These are phyloP conservation scores for Tuberolachnus salignus DNA, from an alignment of 2,888 invertebrate species.

Conservation along the genomic window DNA sequence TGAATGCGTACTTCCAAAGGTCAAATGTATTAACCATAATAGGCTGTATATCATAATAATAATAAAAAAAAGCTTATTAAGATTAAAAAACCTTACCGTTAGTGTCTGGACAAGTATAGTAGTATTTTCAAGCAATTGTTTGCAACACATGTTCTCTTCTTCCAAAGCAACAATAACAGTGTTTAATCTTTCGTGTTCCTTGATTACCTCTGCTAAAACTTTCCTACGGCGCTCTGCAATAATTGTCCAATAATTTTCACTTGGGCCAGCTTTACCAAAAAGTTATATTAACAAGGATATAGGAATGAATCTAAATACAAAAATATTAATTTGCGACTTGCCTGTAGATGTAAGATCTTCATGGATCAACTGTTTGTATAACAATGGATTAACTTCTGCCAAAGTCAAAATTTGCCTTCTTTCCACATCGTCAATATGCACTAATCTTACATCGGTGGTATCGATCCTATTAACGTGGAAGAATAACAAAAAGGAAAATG, in stretches of 20 bases:
- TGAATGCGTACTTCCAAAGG: too few relatives aligned
- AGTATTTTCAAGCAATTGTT: conserved; percentile 77
- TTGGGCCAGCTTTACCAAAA: conserved; percentile 61
- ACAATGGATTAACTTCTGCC: background rate
- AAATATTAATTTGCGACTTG: background rate
- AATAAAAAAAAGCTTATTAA: too few relatives aligned
- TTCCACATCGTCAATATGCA: too few relatives aligned
- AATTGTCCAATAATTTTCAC: conserved; percentile 69
- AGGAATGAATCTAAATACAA: background rate
- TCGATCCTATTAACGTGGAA: too few relatives aligned
- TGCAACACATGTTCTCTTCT: conserved; percentile 72
- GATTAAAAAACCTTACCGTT: conserved; percentile 66
- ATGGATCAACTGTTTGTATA: conserved; percentile 9
- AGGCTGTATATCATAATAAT: too few relatives aligned
- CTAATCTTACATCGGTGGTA: too few relatives aligned
- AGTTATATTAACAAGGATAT: background rate
- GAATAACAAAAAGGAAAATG: too few relatives aligned
- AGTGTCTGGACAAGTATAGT: conserved; percentile 77
- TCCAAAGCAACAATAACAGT: conserved; percentile 65
- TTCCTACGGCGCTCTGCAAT: conserved; percentile 76
- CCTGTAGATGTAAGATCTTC: conserved; percentile 33
- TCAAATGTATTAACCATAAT: too few relatives aligned
- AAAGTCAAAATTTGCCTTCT: background rate
- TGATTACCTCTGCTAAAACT: conserved; percentile 74
- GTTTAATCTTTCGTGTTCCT: conserved; percentile 72